Evolutionary conservation across 1,140 invertebrate species (phyloP).

Genomic region (Muscidifurax raptorellus): DNA sequence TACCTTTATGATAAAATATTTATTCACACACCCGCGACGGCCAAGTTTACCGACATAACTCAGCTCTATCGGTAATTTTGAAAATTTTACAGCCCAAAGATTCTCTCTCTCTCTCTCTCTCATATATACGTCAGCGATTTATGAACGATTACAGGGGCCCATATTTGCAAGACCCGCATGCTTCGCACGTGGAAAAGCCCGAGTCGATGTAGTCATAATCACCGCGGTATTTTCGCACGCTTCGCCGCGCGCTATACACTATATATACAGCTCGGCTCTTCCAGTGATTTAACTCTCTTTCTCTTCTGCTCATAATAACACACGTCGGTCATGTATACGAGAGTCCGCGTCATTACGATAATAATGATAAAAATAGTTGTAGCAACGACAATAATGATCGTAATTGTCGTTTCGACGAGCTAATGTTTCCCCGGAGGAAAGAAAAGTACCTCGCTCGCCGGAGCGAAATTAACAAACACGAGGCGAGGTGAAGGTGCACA

Average conservation of each 20-base stretch:
- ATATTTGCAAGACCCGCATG: constrained; percentile 32
- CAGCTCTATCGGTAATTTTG: not conserved
- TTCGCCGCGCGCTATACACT: constrained; percentile 51
- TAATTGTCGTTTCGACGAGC: constrained; percentile 58
- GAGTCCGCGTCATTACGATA: not conserved
- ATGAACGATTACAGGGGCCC: constrained; percentile 42
- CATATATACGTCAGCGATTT: constrained; percentile 21
- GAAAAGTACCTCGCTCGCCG: not conserved
- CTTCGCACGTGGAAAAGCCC: not conserved
- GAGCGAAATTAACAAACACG: constrained; percentile 44
- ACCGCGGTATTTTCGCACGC: constrained; percentile 65
- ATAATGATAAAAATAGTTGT: constrained; percentile 54
- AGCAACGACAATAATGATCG: constrained; percentile 69
- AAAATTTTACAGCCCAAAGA: constrained; percentile 21
- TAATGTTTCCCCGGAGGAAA: constrained; percentile 26
- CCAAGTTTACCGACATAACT: constrained; percentile 31
- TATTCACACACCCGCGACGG: constrained; percentile 1
- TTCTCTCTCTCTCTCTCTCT: not conserved
- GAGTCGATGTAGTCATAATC: constrained; percentile 66
- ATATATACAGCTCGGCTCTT: not conserved
- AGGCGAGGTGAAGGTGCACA: constrained; percentile 13
- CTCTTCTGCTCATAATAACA: constrained; percentile 1
- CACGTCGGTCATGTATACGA: not conserved
- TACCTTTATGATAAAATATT: constrained; percentile 31
- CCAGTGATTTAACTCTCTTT: constrained; percentile 38